Percentiles rank a stretch among this genome's conserved stretches.
These are phyloP conservation scores for Podarcis muralis DNA, from an alignment of 2,113 vertebrate species.

Conservation along the genomic window DNA sequence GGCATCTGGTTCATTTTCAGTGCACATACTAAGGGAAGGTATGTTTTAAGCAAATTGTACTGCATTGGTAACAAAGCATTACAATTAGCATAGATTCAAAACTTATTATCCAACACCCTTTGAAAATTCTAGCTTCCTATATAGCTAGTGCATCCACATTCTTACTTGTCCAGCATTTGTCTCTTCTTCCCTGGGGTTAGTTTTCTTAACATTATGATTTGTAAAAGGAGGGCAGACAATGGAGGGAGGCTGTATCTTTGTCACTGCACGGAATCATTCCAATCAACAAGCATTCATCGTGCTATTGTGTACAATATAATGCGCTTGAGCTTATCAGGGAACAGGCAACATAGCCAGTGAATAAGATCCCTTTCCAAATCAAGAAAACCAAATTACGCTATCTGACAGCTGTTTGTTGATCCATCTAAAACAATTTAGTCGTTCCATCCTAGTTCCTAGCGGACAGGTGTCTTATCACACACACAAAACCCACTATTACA, in stretches of 20 bases:
- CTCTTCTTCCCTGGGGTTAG: background rate
- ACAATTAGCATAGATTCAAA: conserved; percentile 33
- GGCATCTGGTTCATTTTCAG: background rate
- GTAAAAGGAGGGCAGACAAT: conserved; percentile 2
- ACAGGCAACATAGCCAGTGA: conserved; percentile 57
- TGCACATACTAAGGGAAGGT: background rate
- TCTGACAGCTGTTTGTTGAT: conserved; percentile 79
- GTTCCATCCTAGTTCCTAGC: conserved; percentile 66
- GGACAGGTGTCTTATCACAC: conserved; percentile 72
- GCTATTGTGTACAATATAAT: conserved; percentile 79
- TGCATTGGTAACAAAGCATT: background rate
- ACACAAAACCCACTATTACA: conserved; percentile 60
- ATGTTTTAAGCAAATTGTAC: background rate
- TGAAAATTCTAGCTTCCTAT: background rate
- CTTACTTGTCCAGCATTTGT: conserved; percentile 29
- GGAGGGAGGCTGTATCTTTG: conserved; percentile 62
- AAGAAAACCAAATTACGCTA: conserved; percentile 72
- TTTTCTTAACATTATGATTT: background rate
- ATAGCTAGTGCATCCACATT: background rate
- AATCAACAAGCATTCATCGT: conserved; percentile 75
- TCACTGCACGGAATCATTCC: conserved; percentile 68
- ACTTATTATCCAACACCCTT: conserved; percentile 34
- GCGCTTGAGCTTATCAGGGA: conserved; percentile 67
- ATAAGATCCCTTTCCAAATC: conserved; percentile 68
- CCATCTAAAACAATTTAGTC: conserved; percentile 74